Conservation (phyloP, 2,797 vertebrate genomes). For the Pipistrellus pygmaeus region DNA sequence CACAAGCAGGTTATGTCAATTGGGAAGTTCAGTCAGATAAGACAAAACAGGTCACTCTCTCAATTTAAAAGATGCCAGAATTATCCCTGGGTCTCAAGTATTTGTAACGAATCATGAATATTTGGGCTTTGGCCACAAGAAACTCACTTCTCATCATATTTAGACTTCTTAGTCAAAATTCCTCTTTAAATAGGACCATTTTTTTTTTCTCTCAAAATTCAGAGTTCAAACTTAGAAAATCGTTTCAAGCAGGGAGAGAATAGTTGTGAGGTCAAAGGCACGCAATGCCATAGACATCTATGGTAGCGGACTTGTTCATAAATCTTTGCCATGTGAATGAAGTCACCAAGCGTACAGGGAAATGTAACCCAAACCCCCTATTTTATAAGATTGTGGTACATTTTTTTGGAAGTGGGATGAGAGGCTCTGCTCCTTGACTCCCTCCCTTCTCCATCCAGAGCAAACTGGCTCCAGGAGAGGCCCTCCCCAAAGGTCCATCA, state of each 20-base stretch:
- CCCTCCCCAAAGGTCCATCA: conserved; percentile 71
- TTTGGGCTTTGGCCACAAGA: conserved; percentile 23
- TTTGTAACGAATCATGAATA: conserved; percentile 30
- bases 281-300: conserved; percentile 62
- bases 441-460: conserved; percentile 49
- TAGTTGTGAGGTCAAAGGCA: conserved; percentile 57
- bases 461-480: conserved; percentile 68
- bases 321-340: conserved; percentile 69
- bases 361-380: conserved; percentile 15
- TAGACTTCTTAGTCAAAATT: conserved; percentile 44
- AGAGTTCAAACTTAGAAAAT: conserved; percentile 59
- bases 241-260: conserved; percentile 52
- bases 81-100: conserved; percentile 16
- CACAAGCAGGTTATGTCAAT: background rate
- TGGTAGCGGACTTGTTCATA: conserved; percentile 58
- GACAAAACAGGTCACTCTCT: conserved; percentile 50
- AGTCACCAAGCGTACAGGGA: conserved; percentile 73
- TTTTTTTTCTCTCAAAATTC: conserved; percentile 27
- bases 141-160: conserved; percentile 54
- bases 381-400: conserved; percentile 71
- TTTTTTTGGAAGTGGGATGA: conserved; percentile 59
- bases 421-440: background rate
- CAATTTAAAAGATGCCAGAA: conserved; percentile 57
- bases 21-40: background rate
- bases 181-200: conserved; percentile 60